phyloP scores from a whole-genome alignment of 2,113 vertebrate genomes.

The Arizona elegans region DNA sequence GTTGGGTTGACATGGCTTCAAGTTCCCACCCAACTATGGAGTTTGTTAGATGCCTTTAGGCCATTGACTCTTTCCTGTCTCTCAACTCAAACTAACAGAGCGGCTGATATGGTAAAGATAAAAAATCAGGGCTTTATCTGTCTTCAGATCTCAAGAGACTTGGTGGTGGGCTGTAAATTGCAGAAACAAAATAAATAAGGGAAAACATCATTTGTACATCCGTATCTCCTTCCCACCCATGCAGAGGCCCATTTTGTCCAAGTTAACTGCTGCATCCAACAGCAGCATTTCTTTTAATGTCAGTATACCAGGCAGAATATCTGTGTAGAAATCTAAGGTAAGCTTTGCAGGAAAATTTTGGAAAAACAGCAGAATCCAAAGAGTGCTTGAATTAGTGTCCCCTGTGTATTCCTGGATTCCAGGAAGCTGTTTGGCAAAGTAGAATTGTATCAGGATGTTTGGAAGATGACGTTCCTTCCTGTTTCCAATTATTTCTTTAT shows the following conservation, averaged over 20 bases:
- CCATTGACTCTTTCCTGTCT: not conserved
- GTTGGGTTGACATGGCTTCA: not conserved
- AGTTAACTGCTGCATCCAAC: slow-evolving; percentile 9
- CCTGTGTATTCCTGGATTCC: slow-evolving; percentile 15
- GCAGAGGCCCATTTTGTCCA: not conserved
- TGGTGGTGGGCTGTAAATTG: not conserved
- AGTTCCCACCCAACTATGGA: not conserved
- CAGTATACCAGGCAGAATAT: slow-evolving; percentile 41
- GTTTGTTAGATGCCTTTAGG: not conserved
- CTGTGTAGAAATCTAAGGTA: slow-evolving; percentile 55
- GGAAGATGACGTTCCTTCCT: slow-evolving; percentile 29
- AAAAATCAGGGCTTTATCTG: not conserved
- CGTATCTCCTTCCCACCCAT: not conserved
- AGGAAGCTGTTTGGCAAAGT: slow-evolving; percentile 21
- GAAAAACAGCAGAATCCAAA: slow-evolving; percentile 20
- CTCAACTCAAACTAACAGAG: not conserved
- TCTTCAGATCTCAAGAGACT: not conserved
- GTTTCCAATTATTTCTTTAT: slow-evolving; percentile 54
- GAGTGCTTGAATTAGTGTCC: slow-evolving; percentile 35
- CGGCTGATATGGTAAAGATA: not conserved
- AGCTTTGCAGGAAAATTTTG: slow-evolving; percentile 49
- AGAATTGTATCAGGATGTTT: slow-evolving; percentile 9
- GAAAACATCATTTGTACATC: not conserved
- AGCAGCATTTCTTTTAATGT: slow-evolving; percentile 33
- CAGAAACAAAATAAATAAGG: not conserved